Evolutionary conservation across 2,797 vertebrate species (phyloP).

Genomic region (Lacerta agilis): DNA sequence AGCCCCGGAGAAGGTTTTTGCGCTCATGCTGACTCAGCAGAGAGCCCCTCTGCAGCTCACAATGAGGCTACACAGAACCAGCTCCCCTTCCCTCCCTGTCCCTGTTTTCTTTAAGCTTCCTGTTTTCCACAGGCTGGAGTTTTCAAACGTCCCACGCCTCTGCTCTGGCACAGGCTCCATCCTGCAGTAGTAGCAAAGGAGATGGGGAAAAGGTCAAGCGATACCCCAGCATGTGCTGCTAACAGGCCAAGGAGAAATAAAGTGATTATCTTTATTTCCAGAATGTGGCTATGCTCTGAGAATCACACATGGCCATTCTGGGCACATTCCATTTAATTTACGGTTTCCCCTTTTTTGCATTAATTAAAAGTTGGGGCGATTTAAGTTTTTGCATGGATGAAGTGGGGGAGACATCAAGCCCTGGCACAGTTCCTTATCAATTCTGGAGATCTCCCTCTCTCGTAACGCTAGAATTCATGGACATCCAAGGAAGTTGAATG

Average conservation of each 20-base stretch:
- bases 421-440: too few relatives aligned
- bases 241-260: neutral
- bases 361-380: too few relatives aligned
- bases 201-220: too few relatives aligned
- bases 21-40: neutral
- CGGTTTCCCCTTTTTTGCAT: too few relatives aligned
- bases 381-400: too few relatives aligned
- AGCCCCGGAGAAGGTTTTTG: neutral
- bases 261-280: neutral
- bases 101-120: neutral
- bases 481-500: too few relatives aligned
- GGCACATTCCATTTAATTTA: too few relatives aligned
- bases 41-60: neutral
- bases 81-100: neutral
- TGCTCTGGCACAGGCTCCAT: neutral
- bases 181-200: neutral
- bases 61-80: neutral
- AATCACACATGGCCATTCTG: neutral
- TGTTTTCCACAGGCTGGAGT: constrained; percentile 5
- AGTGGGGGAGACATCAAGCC: too few relatives aligned
- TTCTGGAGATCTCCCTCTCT: too few relatives aligned
- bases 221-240: too few relatives aligned
- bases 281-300: neutral
- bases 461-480: too few relatives aligned
- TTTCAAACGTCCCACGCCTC: neutral